These are phyloP conservation scores for Palythoa grandiflora DNA, from an alignment of 92 coral and sea anemone genomes.

Conservation along the genomic window DNA sequence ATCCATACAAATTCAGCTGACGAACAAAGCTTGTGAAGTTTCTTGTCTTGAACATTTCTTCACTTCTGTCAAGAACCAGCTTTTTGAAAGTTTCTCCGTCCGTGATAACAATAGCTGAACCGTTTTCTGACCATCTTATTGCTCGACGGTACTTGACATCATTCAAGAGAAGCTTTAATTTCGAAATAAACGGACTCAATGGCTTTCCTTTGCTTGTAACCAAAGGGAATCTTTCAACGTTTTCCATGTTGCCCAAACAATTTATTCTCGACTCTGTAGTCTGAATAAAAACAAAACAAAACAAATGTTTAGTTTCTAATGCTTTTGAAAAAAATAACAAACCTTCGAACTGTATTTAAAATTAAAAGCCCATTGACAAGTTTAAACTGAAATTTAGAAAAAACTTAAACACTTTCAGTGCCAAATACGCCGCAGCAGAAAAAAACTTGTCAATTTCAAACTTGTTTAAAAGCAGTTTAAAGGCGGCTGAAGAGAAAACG, in stretches of 20 bases:
- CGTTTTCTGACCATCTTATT: conserved; percentile 96
- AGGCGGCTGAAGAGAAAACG: conserved; percentile 26
- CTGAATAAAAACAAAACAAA: background rate
- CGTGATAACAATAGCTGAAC: conserved; percentile 93
- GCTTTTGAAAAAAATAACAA: background rate
- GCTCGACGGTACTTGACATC: conserved; percentile 97
- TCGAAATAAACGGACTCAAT: conserved; percentile 96
- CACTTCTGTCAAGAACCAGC: conserved; percentile 95
- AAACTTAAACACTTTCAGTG: background rate
- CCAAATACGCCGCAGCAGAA: background rate
- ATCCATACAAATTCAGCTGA: conserved; percentile 96
- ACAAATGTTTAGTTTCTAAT: conserved; percentile 3
- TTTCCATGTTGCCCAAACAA: conserved; percentile 52
- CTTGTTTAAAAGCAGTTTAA: background rate
- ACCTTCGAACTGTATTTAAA: conserved; percentile 2
- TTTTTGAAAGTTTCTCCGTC: conserved; percentile 99
- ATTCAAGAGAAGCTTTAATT: conserved; percentile 90
- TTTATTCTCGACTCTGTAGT: background rate
- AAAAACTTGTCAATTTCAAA: conserved; percentile 32
- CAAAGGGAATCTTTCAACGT: conserved; percentile 53
- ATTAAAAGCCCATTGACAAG: background rate
- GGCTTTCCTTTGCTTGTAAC: conserved; percentile 86
- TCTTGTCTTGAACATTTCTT: conserved; percentile 98
- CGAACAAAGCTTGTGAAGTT: conserved; percentile 98
- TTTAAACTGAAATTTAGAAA: background rate